Evolutionary conservation across 2,888 invertebrate species (phyloP), one percentile per base, ranked within the genome.

Genomic region (Archips crataeganus): DNA sequence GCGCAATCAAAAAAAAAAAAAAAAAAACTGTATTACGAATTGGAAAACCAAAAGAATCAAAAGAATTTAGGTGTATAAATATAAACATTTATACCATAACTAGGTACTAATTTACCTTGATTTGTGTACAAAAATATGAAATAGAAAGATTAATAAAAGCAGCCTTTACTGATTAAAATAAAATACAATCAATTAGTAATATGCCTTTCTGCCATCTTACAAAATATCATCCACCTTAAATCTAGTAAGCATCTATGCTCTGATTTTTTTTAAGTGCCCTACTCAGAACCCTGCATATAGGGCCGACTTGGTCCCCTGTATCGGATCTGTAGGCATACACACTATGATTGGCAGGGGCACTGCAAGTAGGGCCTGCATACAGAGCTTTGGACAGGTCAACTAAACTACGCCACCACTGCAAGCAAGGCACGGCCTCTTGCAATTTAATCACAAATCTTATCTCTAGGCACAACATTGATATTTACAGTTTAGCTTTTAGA

Each of bases 21-120:
- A 75, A 36, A 70, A 49, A 66, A 62, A 74, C 62, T 77, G 75
- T 36, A 69, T 79, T n/a, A 34, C 6, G 9, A 5, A 23, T 1
- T n/a, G 10, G 11, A 47, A 5, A 42, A 23, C 23, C 1, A 23
- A 23, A 42, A 39, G 13, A 39, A 5, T 62, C 3, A 62, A 10
- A 69, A 61, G 60, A 13, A 82, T 78, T 75, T 77, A 80, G 3
- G 5, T 5, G 36, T 36, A 36, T 36, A 36, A 36, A 36, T 36
- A 36, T 5, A 5, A 36, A 36, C 2, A 36, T 36, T 5, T 5
- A 3, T 36, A 36, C 36, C 5, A 36, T 36, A 36, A 36, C 23
- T 5, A 36, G 36, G 36, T 36, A 36, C 23, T 5, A 36, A 23
- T 5, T 5, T 36, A 36, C 36, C 3, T 36, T 5, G 36, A 36